Conservation (phyloP, 2,797 vertebrate species). For the Choloepus didactylus region DNA sequence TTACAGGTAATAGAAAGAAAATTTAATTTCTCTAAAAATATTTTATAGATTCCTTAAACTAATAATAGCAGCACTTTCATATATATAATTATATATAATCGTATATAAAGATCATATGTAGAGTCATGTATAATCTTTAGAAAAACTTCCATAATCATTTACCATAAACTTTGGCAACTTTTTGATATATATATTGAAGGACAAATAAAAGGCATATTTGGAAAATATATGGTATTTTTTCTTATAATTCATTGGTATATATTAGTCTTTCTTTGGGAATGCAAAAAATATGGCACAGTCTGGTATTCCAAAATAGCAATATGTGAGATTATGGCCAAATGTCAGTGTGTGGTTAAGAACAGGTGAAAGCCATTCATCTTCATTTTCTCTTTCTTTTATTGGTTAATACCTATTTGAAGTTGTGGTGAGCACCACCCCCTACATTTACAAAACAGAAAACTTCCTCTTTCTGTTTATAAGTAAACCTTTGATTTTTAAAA, state of each 20-base stretch:
- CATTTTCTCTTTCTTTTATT: constrained; percentile 57
- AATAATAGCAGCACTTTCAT: background rate
- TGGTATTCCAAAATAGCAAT: constrained; percentile 54
- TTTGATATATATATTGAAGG: background rate
- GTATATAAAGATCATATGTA: too few species aligned
- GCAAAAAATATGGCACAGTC: constrained; percentile 57
- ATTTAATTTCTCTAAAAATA: background rate
- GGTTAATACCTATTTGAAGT: constrained; percentile 53
- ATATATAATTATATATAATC: background rate
- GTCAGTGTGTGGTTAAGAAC: constrained; percentile 54
- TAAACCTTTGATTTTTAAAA: constrained; percentile 62
- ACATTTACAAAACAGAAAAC: background rate
- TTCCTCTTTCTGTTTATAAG: constrained; percentile 4
- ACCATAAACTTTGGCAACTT: background rate
- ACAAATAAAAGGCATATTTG: constrained; percentile 69
- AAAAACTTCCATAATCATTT: background rate
- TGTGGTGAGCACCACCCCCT: background rate
- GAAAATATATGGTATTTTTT: constrained; percentile 75
- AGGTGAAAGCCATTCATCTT: constrained; percentile 61
- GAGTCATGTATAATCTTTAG: background rate
- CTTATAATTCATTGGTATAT: constrained; percentile 72
- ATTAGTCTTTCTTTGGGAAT: constrained; percentile 64
- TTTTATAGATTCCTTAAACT: background rate
- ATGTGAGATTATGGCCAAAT: constrained; percentile 72
- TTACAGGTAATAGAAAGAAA: background rate